Evolutionary conservation across 1,140 invertebrate genomes (phyloP).

Genomic region (Alviniconcha marisindica): DNA sequence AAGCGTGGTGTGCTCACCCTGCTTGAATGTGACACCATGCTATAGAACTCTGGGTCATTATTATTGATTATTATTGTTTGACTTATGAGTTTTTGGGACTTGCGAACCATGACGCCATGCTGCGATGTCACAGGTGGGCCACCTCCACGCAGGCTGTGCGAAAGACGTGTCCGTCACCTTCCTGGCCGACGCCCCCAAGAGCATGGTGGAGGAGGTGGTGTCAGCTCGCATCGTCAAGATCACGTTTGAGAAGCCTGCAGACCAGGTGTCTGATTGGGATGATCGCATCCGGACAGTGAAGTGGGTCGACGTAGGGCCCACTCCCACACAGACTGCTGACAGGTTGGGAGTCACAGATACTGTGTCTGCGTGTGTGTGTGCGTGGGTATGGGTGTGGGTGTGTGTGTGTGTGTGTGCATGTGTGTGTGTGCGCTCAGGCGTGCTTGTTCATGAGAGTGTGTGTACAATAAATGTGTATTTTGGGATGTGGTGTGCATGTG

Average conservation of each 20-base stretch:
- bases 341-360: no score
- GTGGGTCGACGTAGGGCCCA: conserved; percentile 71
- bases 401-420: not conserved
- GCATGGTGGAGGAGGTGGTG: conserved; percentile 61
- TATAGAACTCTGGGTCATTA: no score
- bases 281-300: conserved; percentile 73
- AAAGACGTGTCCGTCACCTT: conserved; percentile 75
- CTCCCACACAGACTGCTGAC: conserved; percentile 42
- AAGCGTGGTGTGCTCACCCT: no score
- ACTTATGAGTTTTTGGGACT: not conserved
- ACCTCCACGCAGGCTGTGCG: conserved; percentile 68
- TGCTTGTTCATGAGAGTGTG: not conserved
- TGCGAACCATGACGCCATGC: not conserved
- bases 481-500: not conserved
- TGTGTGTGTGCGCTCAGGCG: not conserved
- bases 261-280: conserved; percentile 75
- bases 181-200: conserved; percentile 65
- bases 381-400: not conserved
- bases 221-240: conserved; percentile 72
- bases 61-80: no score
- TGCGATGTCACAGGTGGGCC: conserved; percentile 58
- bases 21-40: no score
- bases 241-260: conserved; percentile 72
- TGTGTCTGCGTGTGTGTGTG: not conserved
- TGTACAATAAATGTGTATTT: no score